Evolutionary conservation across 2,113 vertebrate species (phyloP).

Genomic region (Lepus americanus): DNA sequence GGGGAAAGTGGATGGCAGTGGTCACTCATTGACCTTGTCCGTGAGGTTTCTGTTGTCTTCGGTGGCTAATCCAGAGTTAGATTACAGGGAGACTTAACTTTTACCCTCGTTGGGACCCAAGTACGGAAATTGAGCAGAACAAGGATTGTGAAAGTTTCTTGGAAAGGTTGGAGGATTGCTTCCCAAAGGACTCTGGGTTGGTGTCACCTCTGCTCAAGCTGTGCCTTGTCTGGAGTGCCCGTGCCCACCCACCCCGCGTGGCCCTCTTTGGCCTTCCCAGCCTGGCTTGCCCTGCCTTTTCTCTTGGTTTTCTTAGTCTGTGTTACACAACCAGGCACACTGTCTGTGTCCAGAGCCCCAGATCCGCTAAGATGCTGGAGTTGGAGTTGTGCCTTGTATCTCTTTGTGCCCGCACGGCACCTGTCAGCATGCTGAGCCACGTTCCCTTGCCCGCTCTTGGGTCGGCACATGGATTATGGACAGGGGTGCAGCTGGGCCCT

Average conservation of each 20-base stretch:
- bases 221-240: not conserved
- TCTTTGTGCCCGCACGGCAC: slow-evolving; percentile 53
- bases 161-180: slow-evolving; percentile 54
- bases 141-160: slow-evolving; percentile 70
- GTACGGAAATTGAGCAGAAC: slow-evolving; percentile 58
- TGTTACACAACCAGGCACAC: slow-evolving; percentile 27
- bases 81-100: slow-evolving; percentile 62
- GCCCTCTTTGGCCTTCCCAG: not conserved
- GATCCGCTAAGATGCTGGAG: slow-evolving; percentile 32
- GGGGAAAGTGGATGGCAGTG: slow-evolving; percentile 54
- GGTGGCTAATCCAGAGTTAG: slow-evolving; percentile 37
- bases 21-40: slow-evolving; percentile 20
- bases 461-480: slow-evolving; percentile 24
- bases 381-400: slow-evolving; percentile 54
- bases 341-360: slow-evolving; percentile 25
- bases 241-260: not conserved
- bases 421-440: slow-evolving; percentile 59
- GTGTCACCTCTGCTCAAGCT: slow-evolving; percentile 34
- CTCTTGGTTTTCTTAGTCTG: not conserved
- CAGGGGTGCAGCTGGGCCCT: slow-evolving; percentile 15
- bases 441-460: slow-evolving; percentile 58
- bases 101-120: slow-evolving; percentile 56
- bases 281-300: not conserved
- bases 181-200: slow-evolving; percentile 27
- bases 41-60: slow-evolving; percentile 50